Evolutionary conservation across 2,888 invertebrate genomes (phyloP).

Genomic region (Philaethria dido): DNA sequence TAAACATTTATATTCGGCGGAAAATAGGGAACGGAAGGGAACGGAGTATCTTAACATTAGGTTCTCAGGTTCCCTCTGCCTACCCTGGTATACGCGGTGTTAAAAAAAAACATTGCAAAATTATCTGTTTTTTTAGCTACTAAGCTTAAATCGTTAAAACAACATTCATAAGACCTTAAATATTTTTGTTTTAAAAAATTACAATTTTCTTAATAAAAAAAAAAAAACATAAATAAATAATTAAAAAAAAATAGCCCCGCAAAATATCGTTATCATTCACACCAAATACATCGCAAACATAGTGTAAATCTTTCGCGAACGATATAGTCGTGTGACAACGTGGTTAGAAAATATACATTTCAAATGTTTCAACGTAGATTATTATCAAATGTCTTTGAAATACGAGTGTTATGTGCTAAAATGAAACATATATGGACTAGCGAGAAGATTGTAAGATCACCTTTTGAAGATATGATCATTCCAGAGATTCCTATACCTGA

Average conservation of each 20-base stretch:
- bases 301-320: not conserved
- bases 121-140: too few species aligned
- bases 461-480: slow-evolving; percentile 70
- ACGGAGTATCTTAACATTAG: too few species aligned
- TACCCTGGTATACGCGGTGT: too few species aligned
- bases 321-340: slow-evolving; percentile 4
- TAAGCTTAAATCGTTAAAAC: too few species aligned
- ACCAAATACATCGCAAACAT: not conserved
- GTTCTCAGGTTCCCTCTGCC: too few species aligned
- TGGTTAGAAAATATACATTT: not conserved
- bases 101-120: too few species aligned
- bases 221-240: not conserved
- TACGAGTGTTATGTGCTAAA: slow-evolving; percentile 11
- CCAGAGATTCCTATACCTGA: slow-evolving; percentile 81
- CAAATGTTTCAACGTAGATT: slow-evolving; percentile 12
- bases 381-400: slow-evolving; percentile 12
- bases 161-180: too few species aligned
- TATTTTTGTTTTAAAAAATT: too few species aligned
- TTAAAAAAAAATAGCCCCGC: not conserved
- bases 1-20: too few species aligned
- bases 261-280: not conserved
- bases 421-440: slow-evolving; percentile 45
- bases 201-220: too few species aligned
- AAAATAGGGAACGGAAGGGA: too few species aligned
- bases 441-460: slow-evolving; percentile 64